phyloP scores from a whole-genome alignment of 2,113 vertebrate genomes.

The Noturus placidus region DNA sequence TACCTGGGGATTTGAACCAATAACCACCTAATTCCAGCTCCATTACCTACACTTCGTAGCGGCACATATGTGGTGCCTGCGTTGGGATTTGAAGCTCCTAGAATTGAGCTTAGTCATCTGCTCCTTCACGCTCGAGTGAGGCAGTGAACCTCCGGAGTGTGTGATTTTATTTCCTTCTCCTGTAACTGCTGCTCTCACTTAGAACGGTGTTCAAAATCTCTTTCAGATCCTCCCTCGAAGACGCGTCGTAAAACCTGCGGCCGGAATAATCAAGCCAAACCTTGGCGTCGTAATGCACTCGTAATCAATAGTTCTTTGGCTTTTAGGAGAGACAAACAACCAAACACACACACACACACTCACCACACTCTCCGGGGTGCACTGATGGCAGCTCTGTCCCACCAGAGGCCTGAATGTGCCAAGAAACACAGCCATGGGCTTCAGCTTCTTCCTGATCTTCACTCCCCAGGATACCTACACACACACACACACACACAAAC shows the following conservation, averaged over 20 bases:
- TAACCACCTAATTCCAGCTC: conserved; percentile 46
- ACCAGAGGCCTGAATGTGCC: conserved; percentile 69
- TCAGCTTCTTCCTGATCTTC: conserved; percentile 68
- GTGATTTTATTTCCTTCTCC: conserved; percentile 2
- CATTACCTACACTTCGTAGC: conserved; percentile 20
- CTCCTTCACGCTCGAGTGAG: conserved; percentile 5
- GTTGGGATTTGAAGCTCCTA: conserved; percentile 32
- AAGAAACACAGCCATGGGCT: conserved; percentile 56
- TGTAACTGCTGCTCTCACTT: neutral
- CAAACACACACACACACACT: conserved; percentile 60
- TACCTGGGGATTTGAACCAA: conserved; percentile 43
- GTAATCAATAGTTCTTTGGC: conserved; percentile 28
- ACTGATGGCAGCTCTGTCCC: conserved; percentile 74
- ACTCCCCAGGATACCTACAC: conserved; percentile 65
- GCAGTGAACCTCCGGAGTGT: conserved; percentile 25
- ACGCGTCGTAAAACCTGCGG: conserved; percentile 34
- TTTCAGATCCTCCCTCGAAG: conserved; percentile 29
- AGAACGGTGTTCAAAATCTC: conserved; percentile 20
- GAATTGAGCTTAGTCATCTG: conserved; percentile 39
- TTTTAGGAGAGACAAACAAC: conserved; percentile 49
- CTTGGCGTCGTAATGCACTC: conserved; percentile 23
- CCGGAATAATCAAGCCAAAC: conserved; percentile 27
- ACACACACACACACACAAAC: conserved; percentile 31
- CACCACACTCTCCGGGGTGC: conserved; percentile 75
- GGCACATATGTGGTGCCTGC: neutral